Conservation (phyloP, 2,888 invertebrate genomes). For the Odontomyia ornata region DNA sequence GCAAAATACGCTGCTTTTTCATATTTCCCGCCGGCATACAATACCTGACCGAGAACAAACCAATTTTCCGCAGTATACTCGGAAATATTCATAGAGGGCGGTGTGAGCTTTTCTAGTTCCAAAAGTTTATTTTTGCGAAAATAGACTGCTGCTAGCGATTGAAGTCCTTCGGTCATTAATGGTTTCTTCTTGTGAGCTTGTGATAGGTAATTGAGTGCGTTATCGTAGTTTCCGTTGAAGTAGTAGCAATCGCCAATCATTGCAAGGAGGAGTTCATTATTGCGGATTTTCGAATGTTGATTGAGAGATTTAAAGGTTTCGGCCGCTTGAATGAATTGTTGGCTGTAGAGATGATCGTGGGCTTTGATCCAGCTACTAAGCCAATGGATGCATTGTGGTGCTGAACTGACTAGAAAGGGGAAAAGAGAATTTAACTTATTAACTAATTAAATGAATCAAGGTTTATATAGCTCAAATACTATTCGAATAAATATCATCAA, state of each 20-base stretch:
- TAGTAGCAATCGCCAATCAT: constrained; percentile 78
- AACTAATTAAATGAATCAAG: too few relatives aligned
- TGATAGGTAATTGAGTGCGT: constrained; percentile 67
- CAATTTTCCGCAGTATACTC: constrained; percentile 75
- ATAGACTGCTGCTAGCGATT: constrained; percentile 71
- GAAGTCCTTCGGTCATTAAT: constrained; percentile 69
- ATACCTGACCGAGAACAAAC: constrained; percentile 78
- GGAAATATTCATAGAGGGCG: constrained; percentile 58
- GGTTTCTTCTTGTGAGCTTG: constrained; percentile 68
- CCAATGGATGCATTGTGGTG: constrained; percentile 65
- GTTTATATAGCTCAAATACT: too few relatives aligned
- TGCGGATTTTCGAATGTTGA: constrained; percentile 70
- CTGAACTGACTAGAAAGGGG: constrained; percentile 54
- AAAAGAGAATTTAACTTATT: neutral
- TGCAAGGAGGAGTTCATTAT: constrained; percentile 74
- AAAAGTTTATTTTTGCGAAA: constrained; percentile 68
- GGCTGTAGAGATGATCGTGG: constrained; percentile 71
- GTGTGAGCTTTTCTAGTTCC: constrained; percentile 72
- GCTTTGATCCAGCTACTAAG: constrained; percentile 72
- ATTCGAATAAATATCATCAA: too few relatives aligned
- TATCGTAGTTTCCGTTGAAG: constrained; percentile 74
- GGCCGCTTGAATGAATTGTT: constrained; percentile 75
- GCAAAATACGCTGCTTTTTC: constrained; percentile 77
- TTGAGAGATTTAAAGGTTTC: constrained; percentile 74
- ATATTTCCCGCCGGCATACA: constrained; percentile 69